Evolutionary conservation across 2,888 invertebrate species (phyloP).

Genomic region (Rhamphomyia laevipes): DNA sequence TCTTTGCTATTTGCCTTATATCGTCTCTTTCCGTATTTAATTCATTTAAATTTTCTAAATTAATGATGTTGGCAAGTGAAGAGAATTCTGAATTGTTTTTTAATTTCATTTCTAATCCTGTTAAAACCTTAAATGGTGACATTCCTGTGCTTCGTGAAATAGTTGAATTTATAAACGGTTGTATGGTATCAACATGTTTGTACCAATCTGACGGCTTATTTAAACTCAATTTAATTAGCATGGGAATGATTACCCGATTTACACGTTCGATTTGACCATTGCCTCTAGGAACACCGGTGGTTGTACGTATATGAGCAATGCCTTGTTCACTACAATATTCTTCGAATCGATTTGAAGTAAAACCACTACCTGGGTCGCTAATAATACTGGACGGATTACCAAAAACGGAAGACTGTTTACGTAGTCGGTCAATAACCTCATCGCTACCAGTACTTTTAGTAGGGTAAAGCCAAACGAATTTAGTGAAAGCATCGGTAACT

Average conservation of each 20-base stretch:
- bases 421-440: background rate
- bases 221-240: constrained; percentile 20
- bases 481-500: constrained; percentile 8
- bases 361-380: constrained; percentile 29
- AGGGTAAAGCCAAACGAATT: constrained; percentile 4
- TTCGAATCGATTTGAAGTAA: constrained; percentile 25
- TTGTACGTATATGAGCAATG: constrained; percentile 20
- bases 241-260: constrained; percentile 21
- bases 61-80: too few species aligned
- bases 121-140: constrained; percentile 21
- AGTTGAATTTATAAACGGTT: too few species aligned
- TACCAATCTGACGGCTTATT: too few species aligned
- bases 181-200: too few species aligned
- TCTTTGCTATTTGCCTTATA: constrained; percentile 5
- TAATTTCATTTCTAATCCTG: background rate
- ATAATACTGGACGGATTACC: constrained; percentile 22
- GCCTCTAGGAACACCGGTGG: constrained; percentile 24
- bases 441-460: background rate
- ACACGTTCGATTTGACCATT: constrained; percentile 29
- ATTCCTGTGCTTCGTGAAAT: constrained; percentile 20
- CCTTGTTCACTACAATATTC: constrained; percentile 22
- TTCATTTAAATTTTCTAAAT: too few species aligned
- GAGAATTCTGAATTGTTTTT: too few species aligned
- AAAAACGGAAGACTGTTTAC: background rate
- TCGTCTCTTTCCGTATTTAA: constrained; percentile 1